Evolutionary conservation across 2,888 invertebrate species (phyloP), one percentile per base, ranked within the genome.

Genomic region (Melanostoma mellinum): DNA sequence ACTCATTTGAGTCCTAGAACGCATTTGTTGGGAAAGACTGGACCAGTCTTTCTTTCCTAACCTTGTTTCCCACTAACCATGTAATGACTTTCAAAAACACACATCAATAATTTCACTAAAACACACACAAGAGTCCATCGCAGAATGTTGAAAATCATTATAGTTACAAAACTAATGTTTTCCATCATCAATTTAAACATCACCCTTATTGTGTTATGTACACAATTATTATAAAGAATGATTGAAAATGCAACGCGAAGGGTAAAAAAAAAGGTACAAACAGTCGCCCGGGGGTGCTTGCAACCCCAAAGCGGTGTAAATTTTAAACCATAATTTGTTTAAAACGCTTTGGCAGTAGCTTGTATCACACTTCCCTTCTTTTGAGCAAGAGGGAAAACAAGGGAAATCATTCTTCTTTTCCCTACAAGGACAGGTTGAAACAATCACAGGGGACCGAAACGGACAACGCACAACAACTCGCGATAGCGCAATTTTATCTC

Each of bases 241-340:
- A 65, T 63, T 60, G 33, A 20, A 72, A 72, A 42, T 46, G 9
- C 63, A 53, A 82, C 44, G 4, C 9, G 61, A 69, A 56, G 69
- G 44, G 69, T 63, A 77, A 77, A 74, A 77, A 73, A 55, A 77
- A 77, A 82, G 36, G 33, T 6, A 77, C 77, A 77, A 84, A 84
- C 75, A 78, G 69, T 38, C 69, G 35, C 65, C 79, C 82, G 53
- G 79, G 71, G 78, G 75, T 79, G 74, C 71, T 84, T 75, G 67
- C 84, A 72, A 84, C 78, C 84, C 84, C 78, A 84, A 84, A 84
- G 84, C 84, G 84, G 84, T 84, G 78, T 84, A 84, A 65, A 84
- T 84, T 84, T 84, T 61, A 75, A 84, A 84, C 84, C 84, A 84
- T 84, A 84, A 84, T 84, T 84, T 84, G 84, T 78, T 84, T 84